phyloP scores from a whole-genome alignment of 1,140 invertebrate species.

The Zelostemma sp. region DNA sequence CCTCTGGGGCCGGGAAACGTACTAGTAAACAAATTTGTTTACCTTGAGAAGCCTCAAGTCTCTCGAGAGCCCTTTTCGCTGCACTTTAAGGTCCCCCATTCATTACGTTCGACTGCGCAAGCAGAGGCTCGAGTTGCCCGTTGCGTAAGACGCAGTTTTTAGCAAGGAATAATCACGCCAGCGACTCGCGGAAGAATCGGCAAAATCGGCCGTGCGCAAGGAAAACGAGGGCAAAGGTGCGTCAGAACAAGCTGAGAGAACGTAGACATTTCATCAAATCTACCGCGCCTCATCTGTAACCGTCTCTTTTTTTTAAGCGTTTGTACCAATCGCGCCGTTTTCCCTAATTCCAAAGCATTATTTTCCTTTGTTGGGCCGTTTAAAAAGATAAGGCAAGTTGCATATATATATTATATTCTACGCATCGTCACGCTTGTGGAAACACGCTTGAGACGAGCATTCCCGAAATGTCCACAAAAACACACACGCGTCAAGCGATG shows the following conservation, averaged over 20 bases:
- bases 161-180: neutral
- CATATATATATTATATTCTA: neutral
- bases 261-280: neutral
- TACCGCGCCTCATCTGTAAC: neutral
- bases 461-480: constrained; percentile 24
- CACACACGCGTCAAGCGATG: constrained; percentile 8
- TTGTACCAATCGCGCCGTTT: neutral
- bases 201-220: neutral
- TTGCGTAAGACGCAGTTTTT: constrained; percentile 20
- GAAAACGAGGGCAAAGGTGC: neutral
- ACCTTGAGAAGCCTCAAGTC: too few species aligned
- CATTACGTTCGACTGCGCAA: constrained; percentile 13
- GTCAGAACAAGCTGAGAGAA: neutral
- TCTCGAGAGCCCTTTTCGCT: constrained; percentile 16
- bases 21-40: too few species aligned
- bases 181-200: neutral
- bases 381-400: too few species aligned
- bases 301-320: neutral
- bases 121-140: constrained; percentile 16
- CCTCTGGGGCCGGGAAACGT: too few species aligned
- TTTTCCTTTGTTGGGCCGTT: neutral
- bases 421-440: neutral
- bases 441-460: neutral
- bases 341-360: constrained; percentile 2
- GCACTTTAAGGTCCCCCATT: constrained; percentile 7